A percentile compares a stretch with the other conserved stretches of the same genome.
These are phyloP conservation scores for Thryonomys swinderianus DNA, from an alignment of 2,113 vertebrate species.

Conservation along the genomic window DNA sequence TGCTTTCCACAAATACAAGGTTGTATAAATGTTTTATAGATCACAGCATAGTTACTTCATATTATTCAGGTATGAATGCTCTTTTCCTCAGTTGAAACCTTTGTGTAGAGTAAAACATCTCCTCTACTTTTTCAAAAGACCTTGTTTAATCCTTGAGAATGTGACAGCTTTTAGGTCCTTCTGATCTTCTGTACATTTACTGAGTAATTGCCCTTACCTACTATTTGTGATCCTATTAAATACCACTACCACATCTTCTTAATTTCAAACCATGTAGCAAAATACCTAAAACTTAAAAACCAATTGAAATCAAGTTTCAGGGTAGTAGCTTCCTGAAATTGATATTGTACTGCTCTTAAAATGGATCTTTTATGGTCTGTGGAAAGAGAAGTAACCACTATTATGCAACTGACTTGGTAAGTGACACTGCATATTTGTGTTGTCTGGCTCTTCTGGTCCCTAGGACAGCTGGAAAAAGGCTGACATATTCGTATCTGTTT, in stretches of 20 bases:
- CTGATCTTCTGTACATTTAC: background rate
- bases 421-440: background rate
- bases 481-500: background rate
- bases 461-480: background rate
- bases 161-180: background rate
- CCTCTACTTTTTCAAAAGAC: background rate
- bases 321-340: background rate
- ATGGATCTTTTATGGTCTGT: background rate
- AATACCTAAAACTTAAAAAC: conserved; percentile 15
- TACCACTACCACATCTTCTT: background rate
- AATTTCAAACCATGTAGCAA: background rate
- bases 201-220: background rate
- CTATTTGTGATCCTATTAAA: conserved; percentile 7
- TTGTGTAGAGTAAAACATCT: background rate
- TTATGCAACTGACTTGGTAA: background rate
- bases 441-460: background rate
- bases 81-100: background rate
- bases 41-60: background rate
- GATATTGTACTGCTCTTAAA: background rate
- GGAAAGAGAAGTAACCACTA: background rate
- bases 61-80: background rate
- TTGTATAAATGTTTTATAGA: background rate
- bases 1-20: too few relatives aligned
- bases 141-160: background rate
- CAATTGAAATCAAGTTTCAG: background rate